Evolutionary conservation across 2,113 vertebrate species (phyloP).

Genomic region (Carlito syrichta): DNA sequence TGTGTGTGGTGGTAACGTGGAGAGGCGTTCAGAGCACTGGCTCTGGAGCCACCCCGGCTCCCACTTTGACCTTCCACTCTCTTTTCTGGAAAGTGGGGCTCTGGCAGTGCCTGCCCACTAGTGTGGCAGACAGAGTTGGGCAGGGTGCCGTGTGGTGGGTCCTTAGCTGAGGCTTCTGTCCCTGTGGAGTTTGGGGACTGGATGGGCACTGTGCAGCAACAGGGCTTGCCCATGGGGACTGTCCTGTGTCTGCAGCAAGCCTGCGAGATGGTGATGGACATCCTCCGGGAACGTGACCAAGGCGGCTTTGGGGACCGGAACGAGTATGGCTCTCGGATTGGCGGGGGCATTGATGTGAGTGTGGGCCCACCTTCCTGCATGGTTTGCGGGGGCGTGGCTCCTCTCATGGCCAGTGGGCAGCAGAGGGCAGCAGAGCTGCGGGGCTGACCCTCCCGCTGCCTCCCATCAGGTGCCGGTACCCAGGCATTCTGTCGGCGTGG

Average conservation of each 20-base stretch:
- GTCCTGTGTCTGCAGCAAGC: conserved; percentile 86
- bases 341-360: conserved; percentile 82
- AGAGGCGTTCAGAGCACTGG: background rate
- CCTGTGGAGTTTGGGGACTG: no score
- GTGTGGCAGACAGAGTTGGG: background rate
- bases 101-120: background rate
- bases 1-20: no score
- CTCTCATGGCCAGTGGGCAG: background rate
- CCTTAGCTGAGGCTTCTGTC: background rate
- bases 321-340: conserved; percentile 90
- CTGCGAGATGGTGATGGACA: conserved; percentile 95
- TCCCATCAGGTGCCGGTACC: conserved; percentile 89
- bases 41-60: background rate
- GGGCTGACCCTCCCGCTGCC: accelerated
- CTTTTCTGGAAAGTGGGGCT: background rate
- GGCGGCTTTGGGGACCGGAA: conserved; percentile 88
- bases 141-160: accelerated
- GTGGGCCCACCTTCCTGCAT: no score
- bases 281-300: conserved; percentile 91
- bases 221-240: accelerated
- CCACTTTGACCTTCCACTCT: accelerated
- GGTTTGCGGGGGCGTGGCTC: no score
- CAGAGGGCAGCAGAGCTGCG: background rate
- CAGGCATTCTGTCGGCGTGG: conserved; percentile 92
- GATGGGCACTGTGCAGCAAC: background rate